These are phyloP conservation scores for Ciona savignyi DNA, from an alignment of 23 tunicate species.

Conservation along the genomic window DNA sequence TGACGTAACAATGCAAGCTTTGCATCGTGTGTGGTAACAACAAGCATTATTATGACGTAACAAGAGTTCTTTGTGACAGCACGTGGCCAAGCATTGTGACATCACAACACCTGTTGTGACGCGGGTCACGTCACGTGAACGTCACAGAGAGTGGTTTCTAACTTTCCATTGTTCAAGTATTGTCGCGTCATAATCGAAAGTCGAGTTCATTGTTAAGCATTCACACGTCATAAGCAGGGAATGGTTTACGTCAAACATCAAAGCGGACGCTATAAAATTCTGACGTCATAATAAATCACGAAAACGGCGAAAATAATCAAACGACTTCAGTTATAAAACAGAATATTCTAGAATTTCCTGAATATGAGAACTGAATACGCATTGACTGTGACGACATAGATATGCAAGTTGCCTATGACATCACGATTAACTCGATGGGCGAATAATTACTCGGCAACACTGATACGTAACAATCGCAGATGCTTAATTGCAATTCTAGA, in stretches of 20 bases:
- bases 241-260: too few relatives aligned
- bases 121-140: slow-evolving; percentile 1
- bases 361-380: too few relatives aligned
- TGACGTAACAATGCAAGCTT: not conserved
- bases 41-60: not conserved
- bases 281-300: too few relatives aligned
- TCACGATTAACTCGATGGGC: not conserved
- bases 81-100: not conserved
- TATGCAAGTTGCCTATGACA: not conserved
- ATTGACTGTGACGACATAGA: too few relatives aligned
- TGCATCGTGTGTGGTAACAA: not conserved
- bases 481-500: not conserved
- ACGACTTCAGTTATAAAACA: too few relatives aligned
- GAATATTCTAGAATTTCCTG: too few relatives aligned
- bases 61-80: not conserved
- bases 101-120: not conserved
- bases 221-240: too few relatives aligned
- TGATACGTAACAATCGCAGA: not conserved
- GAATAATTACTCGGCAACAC: not conserved
- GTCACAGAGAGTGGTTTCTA: not conserved
- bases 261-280: too few relatives aligned
- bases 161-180: too few relatives aligned
- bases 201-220: too few relatives aligned
- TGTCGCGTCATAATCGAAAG: too few relatives aligned
- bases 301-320: too few relatives aligned